Base-by-base conservation (phyloP, 2,113 vertebrate genomes). In the Chloroceryle aenea region DNA sequence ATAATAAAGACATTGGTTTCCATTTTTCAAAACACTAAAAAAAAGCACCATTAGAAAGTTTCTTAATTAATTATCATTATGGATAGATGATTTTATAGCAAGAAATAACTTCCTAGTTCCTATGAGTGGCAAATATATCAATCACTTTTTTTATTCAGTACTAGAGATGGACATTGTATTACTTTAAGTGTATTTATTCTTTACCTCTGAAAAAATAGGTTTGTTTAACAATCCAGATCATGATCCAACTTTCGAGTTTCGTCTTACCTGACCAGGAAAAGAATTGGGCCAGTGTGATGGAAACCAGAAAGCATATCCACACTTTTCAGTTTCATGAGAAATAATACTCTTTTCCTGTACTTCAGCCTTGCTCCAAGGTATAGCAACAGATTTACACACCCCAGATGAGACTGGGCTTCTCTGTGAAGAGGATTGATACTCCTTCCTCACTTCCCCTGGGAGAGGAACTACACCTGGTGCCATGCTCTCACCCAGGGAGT, bases 401-500 rank as follows among this genome's bases (percentile, higher is more conserved):
- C 19, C 22, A 58, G 25, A 52, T 34, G 69, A 76, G 67, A n/a
- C 10, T 15, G 63, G 16, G 9, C 5, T 40, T 77, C 32, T 75
- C 66, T 68, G 20, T 48, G 16, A 78, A 62, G 29, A 63, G 12
- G 14, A 21, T 19, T 38, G 12, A 58, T 81, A 34, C 32, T 80
- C 40, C 29, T 92, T 87, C 32, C 64, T 23, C 6, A 14, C 25
- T 72, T 79, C 9, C 15, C 21, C 45, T 56, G 14, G 27, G 43
- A 59, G 13, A 75, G 23, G 27, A 96, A 34, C 27, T 76, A 85
- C 43, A 71, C 3, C 42, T 19, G 59, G 40, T 3, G 7, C 20
- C 15, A 20, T n/a, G 7, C 0, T 0, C 9, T 85, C 8, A 30
- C 34, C 36, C 1, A 1, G 5, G 10, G 6, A 7, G n/a, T 59